phyloP scores from a whole-genome alignment of 2,113 vertebrate species.

The Tichodroma muraria region DNA sequence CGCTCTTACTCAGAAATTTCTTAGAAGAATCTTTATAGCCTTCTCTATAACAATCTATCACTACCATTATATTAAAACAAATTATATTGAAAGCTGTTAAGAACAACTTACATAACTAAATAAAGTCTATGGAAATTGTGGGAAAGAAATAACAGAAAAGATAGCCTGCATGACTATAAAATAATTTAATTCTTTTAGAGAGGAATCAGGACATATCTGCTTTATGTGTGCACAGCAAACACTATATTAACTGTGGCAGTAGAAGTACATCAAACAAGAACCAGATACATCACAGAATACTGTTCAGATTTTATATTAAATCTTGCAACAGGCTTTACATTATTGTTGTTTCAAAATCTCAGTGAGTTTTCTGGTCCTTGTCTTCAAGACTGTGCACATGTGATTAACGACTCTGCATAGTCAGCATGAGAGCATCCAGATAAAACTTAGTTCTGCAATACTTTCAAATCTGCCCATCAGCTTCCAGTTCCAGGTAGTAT shows the following conservation, averaged over 20 bases:
- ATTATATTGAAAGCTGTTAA: not conserved
- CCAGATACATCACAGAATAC: constrained; percentile 54
- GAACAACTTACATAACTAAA: not conserved
- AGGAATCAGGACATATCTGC: constrained; percentile 22
- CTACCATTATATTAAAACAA: not conserved
- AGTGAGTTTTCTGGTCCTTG: constrained; percentile 20
- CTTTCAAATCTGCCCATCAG: not conserved
- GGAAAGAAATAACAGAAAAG: not conserved
- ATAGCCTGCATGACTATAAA: constrained; percentile 6
- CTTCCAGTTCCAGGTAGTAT: not conserved
- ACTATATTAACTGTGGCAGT: constrained; percentile 55
- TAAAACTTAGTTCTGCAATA: not conserved
- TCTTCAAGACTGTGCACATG: not conserved
- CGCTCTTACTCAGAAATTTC: not conserved
- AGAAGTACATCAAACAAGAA: constrained; percentile 63
- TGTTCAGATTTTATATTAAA: constrained; percentile 39
- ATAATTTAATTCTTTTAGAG: constrained; percentile 29
- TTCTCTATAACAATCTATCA: not conserved
- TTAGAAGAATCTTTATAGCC: not conserved
- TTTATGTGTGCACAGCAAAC: constrained; percentile 26
- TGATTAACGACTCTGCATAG: not conserved
- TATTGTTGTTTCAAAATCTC: constrained; percentile 29
- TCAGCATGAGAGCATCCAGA: not conserved
- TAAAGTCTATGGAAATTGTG: not conserved
- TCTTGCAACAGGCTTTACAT: not conserved